These are phyloP conservation scores for Setophaga coronata DNA, from an alignment of 2,113 vertebrate genomes.

Conservation along the genomic window DNA sequence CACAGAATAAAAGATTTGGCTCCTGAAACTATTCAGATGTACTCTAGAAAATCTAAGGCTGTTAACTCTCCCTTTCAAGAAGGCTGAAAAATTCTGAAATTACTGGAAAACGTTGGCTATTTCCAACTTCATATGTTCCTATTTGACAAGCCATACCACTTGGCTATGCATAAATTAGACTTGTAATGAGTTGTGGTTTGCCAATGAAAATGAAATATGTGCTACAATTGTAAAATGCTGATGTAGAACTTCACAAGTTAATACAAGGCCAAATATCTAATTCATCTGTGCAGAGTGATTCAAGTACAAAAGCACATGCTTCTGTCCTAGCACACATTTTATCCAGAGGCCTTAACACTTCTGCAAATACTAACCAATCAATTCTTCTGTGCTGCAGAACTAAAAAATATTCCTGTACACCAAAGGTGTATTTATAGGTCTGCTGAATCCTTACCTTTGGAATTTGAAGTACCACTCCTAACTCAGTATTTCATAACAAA, in stretches of 20 bases:
- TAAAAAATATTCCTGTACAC: neutral
- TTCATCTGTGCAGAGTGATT: neutral
- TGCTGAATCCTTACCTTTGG: neutral
- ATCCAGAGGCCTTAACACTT: neutral
- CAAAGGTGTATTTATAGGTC: neutral
- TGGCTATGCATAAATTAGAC: neutral
- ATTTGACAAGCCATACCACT: neutral
- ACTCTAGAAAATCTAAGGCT: neutral
- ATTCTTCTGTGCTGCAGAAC: neutral
- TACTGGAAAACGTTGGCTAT: neutral
- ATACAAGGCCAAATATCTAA: neutral
- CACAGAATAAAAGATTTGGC: neutral
- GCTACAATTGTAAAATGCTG: conserved; percentile 1
- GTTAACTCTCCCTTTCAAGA: neutral
- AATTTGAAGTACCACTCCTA: neutral
- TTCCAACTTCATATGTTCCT: neutral
- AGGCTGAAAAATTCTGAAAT: neutral
- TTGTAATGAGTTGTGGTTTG: neutral
- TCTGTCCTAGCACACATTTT: neutral
- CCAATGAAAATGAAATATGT: conserved; percentile 12
- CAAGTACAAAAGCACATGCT: neutral
- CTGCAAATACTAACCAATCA: neutral
- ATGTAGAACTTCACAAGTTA: neutral
- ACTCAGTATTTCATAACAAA: neutral
- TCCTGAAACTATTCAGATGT: neutral